Evolutionary conservation across 2,888 invertebrate species (phyloP), one percentile per base, ranked within the genome.

Genomic region (Lymantria dispar): DNA sequence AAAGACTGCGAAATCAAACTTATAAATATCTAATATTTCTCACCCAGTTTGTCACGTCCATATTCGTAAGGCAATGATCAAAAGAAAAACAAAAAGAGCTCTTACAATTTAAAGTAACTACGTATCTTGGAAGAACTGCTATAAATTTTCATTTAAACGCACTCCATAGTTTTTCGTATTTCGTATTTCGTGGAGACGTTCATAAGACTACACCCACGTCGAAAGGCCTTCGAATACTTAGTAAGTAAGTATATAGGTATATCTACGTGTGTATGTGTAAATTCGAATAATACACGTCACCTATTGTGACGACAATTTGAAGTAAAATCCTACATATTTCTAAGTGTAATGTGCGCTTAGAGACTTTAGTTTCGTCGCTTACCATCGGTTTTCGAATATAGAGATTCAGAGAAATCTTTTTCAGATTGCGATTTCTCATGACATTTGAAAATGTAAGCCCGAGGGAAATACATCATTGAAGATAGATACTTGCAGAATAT

Each of bases 251-350:
- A 22, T 22, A n/a, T n/a, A n/a, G n/a, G n/a, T n/a, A n/a, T n/a
- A n/a, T 37, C 8, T 39, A 14, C n/a, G 39, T n/a, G 14, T 37
- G 37, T 39, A 14, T 38, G 12, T 12, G 12, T 38, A 12, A 38
- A 43, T 38, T 52, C 41, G 15, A 40, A 54, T 51, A 64, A 50
- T 58, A 60, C 55, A 61, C 49, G 50, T 44, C 44, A 59, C 14
- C 40, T 40, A 59, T 58, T 63, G 57, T 55, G 56, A 49, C 56
- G 60, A 65, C 60, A 64, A 72, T 72, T 73, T 70, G 61, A 70
- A 72, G 71, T 68, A 71, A 67, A 75, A 70, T 70, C 70, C 64
- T 47, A 50, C 58, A 63, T 64, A 72, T 70, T 63, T 62, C 70
- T 53, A 64, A 65, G 62, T 69, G 63, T 72, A 68, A 76, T 74